These are phyloP conservation scores for Lithosia quadra DNA, from an alignment of 2,888 invertebrate genomes.

Conservation along the genomic window DNA sequence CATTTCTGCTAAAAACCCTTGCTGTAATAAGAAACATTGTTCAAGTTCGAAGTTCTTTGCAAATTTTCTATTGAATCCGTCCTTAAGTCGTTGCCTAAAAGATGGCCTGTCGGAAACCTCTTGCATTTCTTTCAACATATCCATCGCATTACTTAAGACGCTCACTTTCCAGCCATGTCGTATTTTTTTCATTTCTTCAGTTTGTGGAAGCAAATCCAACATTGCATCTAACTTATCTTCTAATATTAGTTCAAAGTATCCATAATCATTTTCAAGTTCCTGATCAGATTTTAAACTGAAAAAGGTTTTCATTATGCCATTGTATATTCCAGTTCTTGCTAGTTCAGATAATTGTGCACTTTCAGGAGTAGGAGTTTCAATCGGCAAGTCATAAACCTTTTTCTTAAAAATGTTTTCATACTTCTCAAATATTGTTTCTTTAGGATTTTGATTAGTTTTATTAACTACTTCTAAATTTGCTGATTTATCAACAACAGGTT, in stretches of 20 bases:
- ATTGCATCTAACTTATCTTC: conserved; percentile 66
- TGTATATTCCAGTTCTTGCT: conserved; percentile 57
- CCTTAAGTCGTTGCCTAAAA: conserved; percentile 54
- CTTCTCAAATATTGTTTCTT: conserved; percentile 47
- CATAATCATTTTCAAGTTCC: conserved; percentile 57
- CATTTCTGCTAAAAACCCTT: conserved; percentile 50
- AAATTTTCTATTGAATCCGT: conserved; percentile 48
- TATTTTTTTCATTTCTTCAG: conserved; percentile 49
- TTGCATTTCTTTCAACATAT: conserved; percentile 51
- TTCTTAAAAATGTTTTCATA: conserved; percentile 56
- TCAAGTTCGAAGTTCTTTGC: conserved; percentile 37
- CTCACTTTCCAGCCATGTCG: conserved; percentile 56
- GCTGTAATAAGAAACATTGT: conserved; percentile 41
- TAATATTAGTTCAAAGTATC: conserved; percentile 61
- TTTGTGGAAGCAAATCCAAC: conserved; percentile 63
- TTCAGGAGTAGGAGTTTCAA: conserved; percentile 47
- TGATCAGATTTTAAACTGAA: conserved; percentile 60
- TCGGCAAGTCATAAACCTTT: conserved; percentile 60
- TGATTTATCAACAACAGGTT: not conserved
- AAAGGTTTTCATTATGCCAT: conserved; percentile 61
- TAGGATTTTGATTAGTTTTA: conserved; percentile 12
- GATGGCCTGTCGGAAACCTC: conserved; percentile 45
- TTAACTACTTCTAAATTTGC: conserved; percentile 51
- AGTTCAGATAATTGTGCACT: conserved; percentile 50
- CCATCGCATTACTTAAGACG: conserved; percentile 49